These are phyloP conservation scores for Epirrhoe tristata DNA, from an alignment of 2,888 invertebrate genomes.

Conservation along the genomic window DNA sequence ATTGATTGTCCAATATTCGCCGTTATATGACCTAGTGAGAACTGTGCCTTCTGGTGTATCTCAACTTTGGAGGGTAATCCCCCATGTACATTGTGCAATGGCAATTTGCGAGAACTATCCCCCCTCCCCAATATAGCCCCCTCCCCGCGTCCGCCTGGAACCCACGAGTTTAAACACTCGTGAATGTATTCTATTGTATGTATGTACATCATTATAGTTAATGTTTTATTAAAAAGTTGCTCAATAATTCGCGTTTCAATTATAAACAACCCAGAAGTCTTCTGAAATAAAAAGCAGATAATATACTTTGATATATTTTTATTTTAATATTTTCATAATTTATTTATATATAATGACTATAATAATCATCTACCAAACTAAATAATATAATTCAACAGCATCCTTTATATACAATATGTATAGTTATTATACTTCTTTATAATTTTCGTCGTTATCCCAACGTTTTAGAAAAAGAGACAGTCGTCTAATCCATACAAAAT, in stretches of 20 bases:
- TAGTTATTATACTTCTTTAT: conserved; percentile 69
- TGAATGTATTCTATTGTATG: conserved; percentile 1
- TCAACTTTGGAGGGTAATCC: no score
- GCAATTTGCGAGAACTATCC: no score
- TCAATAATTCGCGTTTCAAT: conserved; percentile 58
- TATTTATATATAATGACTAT: conserved; percentile 83
- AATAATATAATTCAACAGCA: conserved; percentile 85
- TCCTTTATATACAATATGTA: conserved; percentile 84
- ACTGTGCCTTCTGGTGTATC: neutral
- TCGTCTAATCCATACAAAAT: conserved; percentile 68
- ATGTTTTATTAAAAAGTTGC: conserved; percentile 82
- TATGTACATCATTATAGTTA: conserved; percentile 66
- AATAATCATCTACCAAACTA: conserved; percentile 84
- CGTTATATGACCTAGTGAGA: neutral
- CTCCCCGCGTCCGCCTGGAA: neutral
- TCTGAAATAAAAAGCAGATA: conserved; percentile 34
- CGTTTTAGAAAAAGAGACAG: conserved; percentile 66
- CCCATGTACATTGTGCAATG: no score
- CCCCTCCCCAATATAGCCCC: neutral
- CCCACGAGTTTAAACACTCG: neutral
- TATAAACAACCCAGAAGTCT: conserved; percentile 10
- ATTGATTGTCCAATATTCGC: neutral
- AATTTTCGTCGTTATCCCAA: conserved; percentile 58
- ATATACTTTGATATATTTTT: conserved; percentile 80
- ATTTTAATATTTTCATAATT: conserved; percentile 76